Evolutionary conservation across 1,140 invertebrate genomes (phyloP).

Genomic region (Sitophilus oryzae): DNA sequence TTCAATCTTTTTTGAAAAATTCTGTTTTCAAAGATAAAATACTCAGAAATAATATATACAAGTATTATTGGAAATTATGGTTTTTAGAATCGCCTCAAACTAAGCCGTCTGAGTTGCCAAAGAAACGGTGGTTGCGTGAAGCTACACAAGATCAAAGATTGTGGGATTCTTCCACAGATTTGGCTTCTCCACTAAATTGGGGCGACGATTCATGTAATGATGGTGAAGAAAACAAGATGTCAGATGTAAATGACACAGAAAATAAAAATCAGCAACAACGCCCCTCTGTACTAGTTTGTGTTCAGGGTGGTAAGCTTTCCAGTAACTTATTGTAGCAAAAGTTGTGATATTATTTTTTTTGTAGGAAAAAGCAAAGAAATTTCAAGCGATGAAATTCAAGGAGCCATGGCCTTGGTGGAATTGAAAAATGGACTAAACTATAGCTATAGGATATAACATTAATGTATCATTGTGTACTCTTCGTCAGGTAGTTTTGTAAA

Average conservation of each 20-base stretch:
- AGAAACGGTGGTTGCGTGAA: slow-evolving; percentile 59
- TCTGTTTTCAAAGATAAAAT: no score
- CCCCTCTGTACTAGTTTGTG: slow-evolving; percentile 51
- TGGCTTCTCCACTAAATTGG: slow-evolving; percentile 46
- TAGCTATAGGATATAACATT: slow-evolving; percentile 32
- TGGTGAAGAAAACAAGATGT: slow-evolving; percentile 12
- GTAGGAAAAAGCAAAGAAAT: slow-evolving; percentile 37
- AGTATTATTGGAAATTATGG: no score
- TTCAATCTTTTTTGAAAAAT: no score
- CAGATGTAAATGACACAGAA: slow-evolving; percentile 5
- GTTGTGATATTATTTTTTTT: slow-evolving; percentile 12
- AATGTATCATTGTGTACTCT: background rate
- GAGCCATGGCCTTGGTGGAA: slow-evolving; percentile 63
- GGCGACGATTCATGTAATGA: slow-evolving; percentile 28
- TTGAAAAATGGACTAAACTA: slow-evolving; percentile 41
- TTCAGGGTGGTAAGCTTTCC: slow-evolving; percentile 39
- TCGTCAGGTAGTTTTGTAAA: slow-evolving; percentile 1
- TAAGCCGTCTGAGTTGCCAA: slow-evolving; percentile 48
- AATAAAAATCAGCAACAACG: slow-evolving; percentile 50
- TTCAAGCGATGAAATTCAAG: slow-evolving; percentile 41
- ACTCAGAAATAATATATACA: no score
- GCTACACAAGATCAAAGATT: slow-evolving; percentile 51
- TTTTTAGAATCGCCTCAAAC: slow-evolving; percentile 18
- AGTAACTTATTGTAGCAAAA: background rate
- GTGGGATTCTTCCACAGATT: slow-evolving; percentile 44